Conservation (phyloP, 2,888 invertebrate species). For the Aphidius colemani region DNA sequence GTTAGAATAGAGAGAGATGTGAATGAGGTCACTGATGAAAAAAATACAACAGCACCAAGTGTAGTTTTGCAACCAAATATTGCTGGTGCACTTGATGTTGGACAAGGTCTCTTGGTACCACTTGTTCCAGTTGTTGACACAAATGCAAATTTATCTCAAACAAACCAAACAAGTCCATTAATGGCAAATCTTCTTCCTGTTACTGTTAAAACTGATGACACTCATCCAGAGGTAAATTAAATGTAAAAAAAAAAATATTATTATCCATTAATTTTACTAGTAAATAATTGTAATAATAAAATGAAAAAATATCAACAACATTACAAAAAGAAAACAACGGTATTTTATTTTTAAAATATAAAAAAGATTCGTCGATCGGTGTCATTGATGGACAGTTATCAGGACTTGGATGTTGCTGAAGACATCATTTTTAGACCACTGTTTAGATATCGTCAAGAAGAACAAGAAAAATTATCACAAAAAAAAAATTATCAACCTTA, state of each 20-base stretch:
- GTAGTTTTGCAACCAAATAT: conserved; percentile 23
- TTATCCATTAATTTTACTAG: conserved; percentile 7
- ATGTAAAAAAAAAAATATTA: not conserved
- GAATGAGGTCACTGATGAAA: not conserved
- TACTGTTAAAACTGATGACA: conserved; percentile 9
- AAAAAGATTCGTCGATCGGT: conserved; percentile 28
- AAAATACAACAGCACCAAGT: conserved; percentile 13
- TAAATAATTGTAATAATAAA: not conserved
- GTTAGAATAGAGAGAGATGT: not conserved
- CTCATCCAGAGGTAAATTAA: conserved; percentile 24
- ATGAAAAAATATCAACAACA: not conserved
- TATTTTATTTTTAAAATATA: conserved; percentile 17
- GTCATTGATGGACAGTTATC: not conserved
- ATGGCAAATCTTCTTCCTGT: conserved; percentile 25
- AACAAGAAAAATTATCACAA: conserved; percentile 7
- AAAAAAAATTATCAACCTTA: conserved; percentile 24
- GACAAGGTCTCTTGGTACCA: conserved; percentile 25
- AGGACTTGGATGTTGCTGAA: conserved; percentile 50
- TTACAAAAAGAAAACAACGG: not conserved
- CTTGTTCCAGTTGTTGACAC: conserved; percentile 24
- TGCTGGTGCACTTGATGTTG: conserved; percentile 23
- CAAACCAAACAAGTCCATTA: conserved; percentile 17
- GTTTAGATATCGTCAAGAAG: conserved; percentile 50
- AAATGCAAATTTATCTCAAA: not conserved
- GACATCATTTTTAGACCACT: conserved; percentile 55